These are phyloP conservation scores for Chalcis sispes DNA, from an alignment of 2,888 invertebrate species.

Conservation along the genomic window DNA sequence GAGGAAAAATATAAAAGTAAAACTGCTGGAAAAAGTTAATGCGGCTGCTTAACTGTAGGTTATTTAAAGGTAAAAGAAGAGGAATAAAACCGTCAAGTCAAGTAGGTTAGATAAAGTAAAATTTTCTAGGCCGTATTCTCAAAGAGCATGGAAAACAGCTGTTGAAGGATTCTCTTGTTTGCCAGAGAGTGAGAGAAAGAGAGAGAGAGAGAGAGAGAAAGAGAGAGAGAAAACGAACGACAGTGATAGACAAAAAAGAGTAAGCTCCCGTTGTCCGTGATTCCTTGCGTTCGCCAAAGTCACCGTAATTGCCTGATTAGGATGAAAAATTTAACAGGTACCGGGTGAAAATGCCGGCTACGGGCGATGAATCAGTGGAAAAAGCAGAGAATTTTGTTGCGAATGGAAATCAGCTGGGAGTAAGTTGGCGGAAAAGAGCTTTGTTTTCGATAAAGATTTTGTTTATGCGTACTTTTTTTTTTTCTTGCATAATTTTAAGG, in stretches of 20 bases:
- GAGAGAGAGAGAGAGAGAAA: no score
- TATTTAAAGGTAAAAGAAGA: background rate
- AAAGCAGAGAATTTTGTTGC: no score
- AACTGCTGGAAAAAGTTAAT: background rate
- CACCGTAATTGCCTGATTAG: slow-evolving; percentile 36
- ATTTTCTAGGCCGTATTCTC: slow-evolving; percentile 15
- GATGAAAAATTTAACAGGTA: slow-evolving; percentile 23
- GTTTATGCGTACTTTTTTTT: no score
- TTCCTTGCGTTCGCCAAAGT: background rate
- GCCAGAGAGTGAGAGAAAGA: background rate
- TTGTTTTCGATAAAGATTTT: no score
- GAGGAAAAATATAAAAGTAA: background rate
- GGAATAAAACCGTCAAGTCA: no score
- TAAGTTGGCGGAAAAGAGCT: no score
- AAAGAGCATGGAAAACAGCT: slow-evolving; percentile 43
- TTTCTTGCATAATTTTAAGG: no score
- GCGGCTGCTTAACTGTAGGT: background rate
- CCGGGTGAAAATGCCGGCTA: no score
- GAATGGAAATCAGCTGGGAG: no score
- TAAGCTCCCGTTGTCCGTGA: background rate
- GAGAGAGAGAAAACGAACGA: no score
- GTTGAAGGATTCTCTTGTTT: slow-evolving; percentile 24
- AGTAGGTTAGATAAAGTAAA: slow-evolving; percentile 20
- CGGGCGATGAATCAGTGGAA: no score
- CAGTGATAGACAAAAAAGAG: no score